phyloP scores from a whole-genome alignment of 2,888 invertebrate genomes.

The Xanthorhoe spadicearia region DNA sequence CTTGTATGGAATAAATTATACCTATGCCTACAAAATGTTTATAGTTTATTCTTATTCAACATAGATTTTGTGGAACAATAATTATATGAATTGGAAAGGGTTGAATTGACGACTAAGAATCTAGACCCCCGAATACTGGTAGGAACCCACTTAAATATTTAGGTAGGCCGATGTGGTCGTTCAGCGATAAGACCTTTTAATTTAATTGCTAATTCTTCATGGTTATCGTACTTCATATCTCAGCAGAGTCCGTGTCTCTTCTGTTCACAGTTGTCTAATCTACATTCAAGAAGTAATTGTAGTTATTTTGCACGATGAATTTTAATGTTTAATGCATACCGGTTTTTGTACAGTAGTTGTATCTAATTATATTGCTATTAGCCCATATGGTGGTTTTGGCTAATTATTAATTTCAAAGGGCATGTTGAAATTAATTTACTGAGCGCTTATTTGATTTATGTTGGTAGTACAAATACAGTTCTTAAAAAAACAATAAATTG shows the following conservation, averaged over 20 bases:
- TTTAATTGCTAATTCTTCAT: no score
- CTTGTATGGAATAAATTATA: background rate
- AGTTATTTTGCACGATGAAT: slow-evolving; percentile 42
- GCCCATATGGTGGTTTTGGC: slow-evolving; percentile 18
- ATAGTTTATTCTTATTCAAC: no score
- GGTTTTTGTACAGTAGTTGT: slow-evolving; percentile 38
- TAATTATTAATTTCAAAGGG: slow-evolving; percentile 12
- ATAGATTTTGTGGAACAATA: no score
- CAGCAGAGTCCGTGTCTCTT: background rate
- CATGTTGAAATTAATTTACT: background rate
- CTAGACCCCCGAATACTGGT: no score
- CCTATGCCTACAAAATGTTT: background rate
- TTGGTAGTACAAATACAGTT: background rate
- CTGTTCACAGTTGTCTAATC: slow-evolving; percentile 25
- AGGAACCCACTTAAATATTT: no score
- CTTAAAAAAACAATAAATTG: no score
- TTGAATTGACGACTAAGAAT: no score
- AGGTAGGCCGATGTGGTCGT: no score
- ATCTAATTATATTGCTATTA: slow-evolving; percentile 38
- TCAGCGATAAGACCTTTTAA: no score
- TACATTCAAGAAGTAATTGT: slow-evolving; percentile 37
- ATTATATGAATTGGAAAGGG: no score
- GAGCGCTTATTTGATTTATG: background rate
- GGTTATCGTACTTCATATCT: no score
- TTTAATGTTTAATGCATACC: slow-evolving; percentile 38